Conservation (phyloP, 1,140 invertebrate species). For the Bombus affinis region DNA sequence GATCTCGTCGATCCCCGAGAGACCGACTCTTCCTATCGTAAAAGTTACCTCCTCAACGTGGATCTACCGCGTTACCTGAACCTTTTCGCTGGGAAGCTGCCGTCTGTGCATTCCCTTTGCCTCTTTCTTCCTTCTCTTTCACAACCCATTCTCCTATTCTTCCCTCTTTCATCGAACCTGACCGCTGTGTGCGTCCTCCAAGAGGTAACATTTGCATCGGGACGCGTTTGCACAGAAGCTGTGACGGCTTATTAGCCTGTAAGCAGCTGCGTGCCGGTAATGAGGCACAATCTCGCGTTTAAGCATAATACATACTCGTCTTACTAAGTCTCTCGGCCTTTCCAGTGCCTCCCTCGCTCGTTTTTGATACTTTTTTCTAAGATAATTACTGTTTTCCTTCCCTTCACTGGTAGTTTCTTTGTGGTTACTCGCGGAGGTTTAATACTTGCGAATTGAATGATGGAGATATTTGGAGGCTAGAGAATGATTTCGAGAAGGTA, state of each 20-base stretch:
- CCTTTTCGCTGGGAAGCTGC: constrained; percentile 31
- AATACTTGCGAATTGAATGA: neutral
- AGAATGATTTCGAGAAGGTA: neutral
- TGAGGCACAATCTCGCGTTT: constrained; percentile 77
- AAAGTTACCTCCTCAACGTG: neutral
- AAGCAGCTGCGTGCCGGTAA: constrained; percentile 81
- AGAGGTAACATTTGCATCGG: constrained; percentile 63
- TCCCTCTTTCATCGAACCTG: constrained; percentile 5
- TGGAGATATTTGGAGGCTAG: too few species aligned
- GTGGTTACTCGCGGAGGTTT: neutral
- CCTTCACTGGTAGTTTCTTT: neutral
- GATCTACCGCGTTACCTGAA: constrained; percentile 22
- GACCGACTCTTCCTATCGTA: constrained; percentile 4
- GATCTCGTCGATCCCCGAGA: constrained; percentile 39
- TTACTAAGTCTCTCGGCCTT: constrained; percentile 6
- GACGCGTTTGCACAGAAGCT: constrained; percentile 78
- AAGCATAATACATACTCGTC: constrained; percentile 72
- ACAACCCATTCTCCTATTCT: neutral
- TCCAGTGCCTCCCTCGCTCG: neutral
- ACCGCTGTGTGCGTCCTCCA: constrained; percentile 7
- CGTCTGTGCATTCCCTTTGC: neutral
- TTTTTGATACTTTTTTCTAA: neutral
- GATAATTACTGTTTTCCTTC: neutral
- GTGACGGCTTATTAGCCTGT: constrained; percentile 80
- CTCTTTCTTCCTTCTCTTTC: constrained; percentile 6